phyloP scores from a whole-genome alignment of 2,113 vertebrate genomes.

The Daboia siamensis region DNA sequence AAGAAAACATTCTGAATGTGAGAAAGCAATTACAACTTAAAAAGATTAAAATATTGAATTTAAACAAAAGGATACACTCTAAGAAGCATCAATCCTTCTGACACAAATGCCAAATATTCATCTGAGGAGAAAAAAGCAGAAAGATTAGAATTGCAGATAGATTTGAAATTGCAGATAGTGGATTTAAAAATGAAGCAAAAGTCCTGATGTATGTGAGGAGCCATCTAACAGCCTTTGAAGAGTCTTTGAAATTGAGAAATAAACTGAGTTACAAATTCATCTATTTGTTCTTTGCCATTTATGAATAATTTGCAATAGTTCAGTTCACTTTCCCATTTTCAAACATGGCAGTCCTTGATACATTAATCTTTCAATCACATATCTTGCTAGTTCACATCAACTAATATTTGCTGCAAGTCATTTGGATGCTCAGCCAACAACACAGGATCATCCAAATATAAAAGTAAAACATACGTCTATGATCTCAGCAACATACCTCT shows the following conservation, averaged over 20 bases:
- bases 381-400: neutral
- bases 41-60: conserved; percentile 6
- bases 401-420: neutral
- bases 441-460: neutral
- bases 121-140: neutral
- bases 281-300: neutral
- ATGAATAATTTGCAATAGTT: neutral
- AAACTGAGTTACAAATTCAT: neutral
- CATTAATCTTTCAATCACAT: neutral
- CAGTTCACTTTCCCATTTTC: neutral
- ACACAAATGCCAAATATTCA: neutral
- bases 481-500: neutral
- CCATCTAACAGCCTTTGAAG: neutral
- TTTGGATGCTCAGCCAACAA: neutral
- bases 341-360: neutral
- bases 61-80: conserved; percentile 26
- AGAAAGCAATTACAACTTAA: neutral
- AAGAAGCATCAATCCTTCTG: conserved; percentile 20
- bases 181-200: neutral
- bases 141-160: neutral
- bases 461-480: neutral
- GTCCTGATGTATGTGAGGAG: neutral
- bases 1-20: conserved; percentile 29
- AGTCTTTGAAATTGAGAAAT: neutral
- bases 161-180: neutral